Conservation (phyloP, 2,888 invertebrate genomes). For the Fragum fragum region DNA sequence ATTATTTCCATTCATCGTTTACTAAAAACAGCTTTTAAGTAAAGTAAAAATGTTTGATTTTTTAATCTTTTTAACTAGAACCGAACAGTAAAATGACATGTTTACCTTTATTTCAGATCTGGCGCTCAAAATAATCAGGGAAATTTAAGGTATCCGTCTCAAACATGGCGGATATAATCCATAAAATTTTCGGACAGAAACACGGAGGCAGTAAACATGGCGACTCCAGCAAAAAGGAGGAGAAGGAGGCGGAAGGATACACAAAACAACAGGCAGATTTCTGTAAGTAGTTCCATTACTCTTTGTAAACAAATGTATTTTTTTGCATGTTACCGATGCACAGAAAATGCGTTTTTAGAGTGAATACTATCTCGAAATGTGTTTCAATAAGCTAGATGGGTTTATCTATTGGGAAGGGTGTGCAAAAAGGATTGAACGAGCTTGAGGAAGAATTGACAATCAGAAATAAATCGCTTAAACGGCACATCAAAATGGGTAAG, state of each 20-base stretch:
- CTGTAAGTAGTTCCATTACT: conserved; percentile 67
- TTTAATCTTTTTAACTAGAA: too few relatives aligned
- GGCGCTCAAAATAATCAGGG: conserved; percentile 15
- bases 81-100: neutral
- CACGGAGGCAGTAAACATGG: conserved; percentile 67
- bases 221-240: conserved; percentile 62
- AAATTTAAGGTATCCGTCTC: conserved; percentile 32
- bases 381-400: neutral
- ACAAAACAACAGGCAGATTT: conserved; percentile 73
- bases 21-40: too few relatives aligned
- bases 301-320: conserved; percentile 5
- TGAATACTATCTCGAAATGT: conserved; percentile 6
- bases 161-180: conserved; percentile 79
- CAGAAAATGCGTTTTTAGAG: conserved; percentile 12
- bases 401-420: conserved; percentile 11
- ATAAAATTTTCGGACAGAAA: conserved; percentile 76
- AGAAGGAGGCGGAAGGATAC: conserved; percentile 66
- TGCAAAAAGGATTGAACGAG: conserved; percentile 1
- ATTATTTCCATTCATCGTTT: too few relatives aligned
- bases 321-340: conserved; percentile 23
- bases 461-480: conserved; percentile 5
- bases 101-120: conserved; percentile 13
- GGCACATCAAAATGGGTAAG: conserved; percentile 18
- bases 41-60: too few relatives aligned
- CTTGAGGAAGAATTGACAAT: conserved; percentile 1